Evolutionary conservation across 2,797 vertebrate species (phyloP), one percentile per base, ranked within the genome.

Genomic region (Sparidentex hasta): DNA sequence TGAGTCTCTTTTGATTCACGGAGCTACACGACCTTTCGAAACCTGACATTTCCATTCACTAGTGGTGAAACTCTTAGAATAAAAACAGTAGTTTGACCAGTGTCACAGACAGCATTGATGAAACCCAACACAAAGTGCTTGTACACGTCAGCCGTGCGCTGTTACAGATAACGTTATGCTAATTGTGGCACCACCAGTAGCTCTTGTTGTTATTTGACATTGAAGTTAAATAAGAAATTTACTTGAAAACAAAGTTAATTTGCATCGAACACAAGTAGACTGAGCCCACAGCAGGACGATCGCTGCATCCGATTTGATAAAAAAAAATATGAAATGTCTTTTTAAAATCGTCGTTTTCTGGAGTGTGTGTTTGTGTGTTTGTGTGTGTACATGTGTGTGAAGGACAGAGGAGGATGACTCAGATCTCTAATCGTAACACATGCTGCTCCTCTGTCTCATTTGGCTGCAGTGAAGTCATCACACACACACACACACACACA

Each of bases 391-490:
- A n/a, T 65, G 65, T 65, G 44, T 83, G 61, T 80, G 59, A 82
- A 80, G 63, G 52, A 82, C 71, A 77, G 56, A 76, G 25, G 77
- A 85, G 67, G 78, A 78, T 72, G 83, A 75, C 67, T 80, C 84
- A 78, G 70, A 85, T 71, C 70, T 80, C 46, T 74, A 58, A 88
- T 81, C 23, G 43, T 73, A 75, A 86, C 82, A 82, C 86, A 83
- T 74, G 78, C 82, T 83, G 76, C 50, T 85, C 85, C 75, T 78
- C 84, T 86, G 85, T 88, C 76, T 94, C 88, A 86, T 93, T 95
- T 95, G 93, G 88, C 93, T 94, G 92, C 91, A 90, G 91, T 68
- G 58, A 62, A 75, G 75, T 62, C 72, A 72, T 84, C 92, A 92
- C 94, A 92, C 3, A 3, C 5, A 20, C 38, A 14, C 2, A 25